Evolutionary conservation across 2,113 vertebrate species (phyloP).

Genomic region (Conger conger): DNA sequence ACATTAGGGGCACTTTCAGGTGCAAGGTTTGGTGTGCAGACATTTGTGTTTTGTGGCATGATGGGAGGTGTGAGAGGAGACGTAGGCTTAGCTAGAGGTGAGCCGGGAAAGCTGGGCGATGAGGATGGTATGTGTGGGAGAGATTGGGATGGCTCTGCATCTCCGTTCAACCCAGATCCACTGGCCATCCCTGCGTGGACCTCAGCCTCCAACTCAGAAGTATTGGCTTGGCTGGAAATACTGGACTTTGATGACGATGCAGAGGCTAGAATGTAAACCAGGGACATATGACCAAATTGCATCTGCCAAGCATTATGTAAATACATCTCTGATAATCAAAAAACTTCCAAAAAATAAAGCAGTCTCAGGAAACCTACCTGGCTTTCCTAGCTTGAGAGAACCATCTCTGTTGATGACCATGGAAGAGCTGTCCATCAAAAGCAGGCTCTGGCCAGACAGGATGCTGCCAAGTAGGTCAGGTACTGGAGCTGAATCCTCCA

Average conservation of each 20-base stretch:
- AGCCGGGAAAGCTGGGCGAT: constrained; percentile 31
- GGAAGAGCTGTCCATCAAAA: constrained; percentile 88
- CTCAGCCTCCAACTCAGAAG: constrained; percentile 44
- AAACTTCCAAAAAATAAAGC: not conserved
- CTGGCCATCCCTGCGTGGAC: constrained; percentile 35
- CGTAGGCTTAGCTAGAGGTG: constrained; percentile 16
- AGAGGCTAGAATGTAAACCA: constrained; percentile 55
- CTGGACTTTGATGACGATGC: constrained; percentile 57
- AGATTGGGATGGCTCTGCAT: constrained; percentile 37
- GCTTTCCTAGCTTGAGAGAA: constrained; percentile 77
- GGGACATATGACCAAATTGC: not conserved
- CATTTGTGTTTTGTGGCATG: not conserved
- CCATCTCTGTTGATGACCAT: constrained; percentile 92
- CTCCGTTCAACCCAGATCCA: constrained; percentile 47
- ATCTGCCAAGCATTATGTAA: not conserved
- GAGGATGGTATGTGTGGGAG: constrained; percentile 36
- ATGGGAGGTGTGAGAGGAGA: constrained; percentile 41
- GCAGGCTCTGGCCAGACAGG: constrained; percentile 86
- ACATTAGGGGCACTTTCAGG: constrained; percentile 45
- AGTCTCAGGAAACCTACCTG: constrained; percentile 60
- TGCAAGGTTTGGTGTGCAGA: constrained; percentile 48
- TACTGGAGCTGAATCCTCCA: constrained; percentile 75
- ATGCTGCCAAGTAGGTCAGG: constrained; percentile 95
- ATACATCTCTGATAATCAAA: not conserved
- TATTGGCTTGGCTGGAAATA: constrained; percentile 28